Evolutionary conservation across 2,888 invertebrate species (phyloP), one percentile per base, ranked within the genome.

Genomic region (Habrosyne pyritoides): DNA sequence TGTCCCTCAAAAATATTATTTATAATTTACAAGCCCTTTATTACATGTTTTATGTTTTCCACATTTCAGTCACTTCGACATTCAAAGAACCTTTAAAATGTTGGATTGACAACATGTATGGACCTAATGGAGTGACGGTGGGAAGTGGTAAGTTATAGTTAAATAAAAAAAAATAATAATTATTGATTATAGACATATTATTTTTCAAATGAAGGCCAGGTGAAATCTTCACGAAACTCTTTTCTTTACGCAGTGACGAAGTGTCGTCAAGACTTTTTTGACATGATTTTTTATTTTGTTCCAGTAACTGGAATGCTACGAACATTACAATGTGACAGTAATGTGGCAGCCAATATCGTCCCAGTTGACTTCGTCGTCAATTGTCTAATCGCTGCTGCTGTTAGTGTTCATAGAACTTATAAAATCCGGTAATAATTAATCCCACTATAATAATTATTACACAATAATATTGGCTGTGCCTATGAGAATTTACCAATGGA

Each of bases 31-130:
- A 21, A 47, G 21, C 36, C 14, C 18, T 21, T 7, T 21, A 47
- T 28, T n/a, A n/a, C n/a, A n/a, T n/a, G 53, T 21, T 30, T 8
- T 22, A 3, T 52, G 18, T 47, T 49, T 28, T n/a, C n/a, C n/a
- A n/a, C n/a, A n/a, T 91, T 89, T 8, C 81, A 95, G 94, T 95
- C 12, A 91, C 93, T 5, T 94, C 95, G 4, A 93, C 94, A 2
- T 93, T 87, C 21, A 89, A 89, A 53, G 95, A 95, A 66, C 95
- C 95, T 0, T 63, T 95, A 0, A 92, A 93, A 68, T 96, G 96
- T 49, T 97, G 97, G 96, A 91, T 96, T 12, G 96, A 97, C 81
- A 97, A 96, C 75, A 94, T 95, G 81, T 96, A 96, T 69, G 97
- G 97, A 28, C 95, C 96, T 0, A 95, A 95, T 1, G 96, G 93